Evolutionary conservation across 2,888 invertebrate species (phyloP).

Genomic region (Ormyrus labotus): DNA sequence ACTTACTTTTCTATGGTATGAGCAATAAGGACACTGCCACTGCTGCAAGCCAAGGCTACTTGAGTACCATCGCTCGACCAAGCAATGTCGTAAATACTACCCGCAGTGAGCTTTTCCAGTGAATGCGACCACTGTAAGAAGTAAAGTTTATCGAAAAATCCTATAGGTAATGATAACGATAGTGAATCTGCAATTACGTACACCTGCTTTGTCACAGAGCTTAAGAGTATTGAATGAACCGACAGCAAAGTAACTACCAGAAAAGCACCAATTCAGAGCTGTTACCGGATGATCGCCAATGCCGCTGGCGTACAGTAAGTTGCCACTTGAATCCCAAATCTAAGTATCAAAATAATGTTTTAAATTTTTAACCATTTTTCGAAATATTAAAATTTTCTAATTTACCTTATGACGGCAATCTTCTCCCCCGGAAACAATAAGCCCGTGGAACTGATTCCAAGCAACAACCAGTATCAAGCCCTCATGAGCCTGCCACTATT

Average conservation of each 20-base stretch:
- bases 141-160: no score
- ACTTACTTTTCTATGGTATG: conserved; percentile 90
- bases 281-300: conserved; percentile 94
- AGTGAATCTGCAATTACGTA: conserved; percentile 75
- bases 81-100: conserved; percentile 91
- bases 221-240: conserved; percentile 95
- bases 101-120: conserved; percentile 89
- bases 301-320: conserved; percentile 89
- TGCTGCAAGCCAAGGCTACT: conserved; percentile 95
- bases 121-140: conserved; percentile 92
- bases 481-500: conserved; percentile 97
- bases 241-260: conserved; percentile 93
- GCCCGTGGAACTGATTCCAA: conserved; percentile 95
- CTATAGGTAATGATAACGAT: no score
- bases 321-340: conserved; percentile 96
- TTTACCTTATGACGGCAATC: conserved; percentile 91
- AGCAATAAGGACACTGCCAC: conserved; percentile 92
- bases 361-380: not conserved
- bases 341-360: conserved; percentile 69
- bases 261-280: conserved; percentile 92
- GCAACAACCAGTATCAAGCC: conserved; percentile 92
- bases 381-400: not conserved
- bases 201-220: conserved; percentile 95
- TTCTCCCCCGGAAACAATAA: conserved; percentile 96
- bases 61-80: conserved; percentile 99